Evolutionary conservation across 2,797 vertebrate genomes (phyloP), one percentile per base, ranked within the genome.

Genomic region (Oreochromis mossambicus): DNA sequence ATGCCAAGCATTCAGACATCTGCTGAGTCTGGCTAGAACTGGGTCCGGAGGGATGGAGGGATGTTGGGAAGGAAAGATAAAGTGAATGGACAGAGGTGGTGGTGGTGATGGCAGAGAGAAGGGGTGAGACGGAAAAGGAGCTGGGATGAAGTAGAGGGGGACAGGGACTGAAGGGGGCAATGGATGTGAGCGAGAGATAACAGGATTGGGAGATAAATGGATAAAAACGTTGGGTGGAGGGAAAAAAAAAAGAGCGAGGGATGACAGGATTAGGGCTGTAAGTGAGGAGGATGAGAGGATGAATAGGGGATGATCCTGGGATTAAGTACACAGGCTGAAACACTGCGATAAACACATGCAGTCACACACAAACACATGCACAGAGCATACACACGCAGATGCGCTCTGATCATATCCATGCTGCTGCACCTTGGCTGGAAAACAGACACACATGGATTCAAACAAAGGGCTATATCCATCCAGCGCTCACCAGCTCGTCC

Each of bases 271-370:
- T 95, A 96, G 90, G 82, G 87, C 92, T 95, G 92, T 95, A 95
- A 95, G 93, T 94, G 95, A 95, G 91, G 87, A 95, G 95, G 94
- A 95, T 94, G 94, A 95, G 94, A 89, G 96, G 93, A 95, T 95
- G 95, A 96, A 96, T 94, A 82, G 93, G 84, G 94, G 95, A 96
- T 96, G 94, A 96, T 95, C 94, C 92, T 81, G 83, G 95, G 95
- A 96, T 96, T 95, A 96, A 92, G 86, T 84, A 51, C 89, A 90
- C 80, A 86, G 81, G 90, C 92, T 89, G 92, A 94, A 75, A 93
- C 89, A 77, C 82, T 34, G 92, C 32, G 93, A 94, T 94, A 94
- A 94, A 95, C 92, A 91, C 84, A 87, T 32, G 56, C 82, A 76
- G 38, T 54, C 87, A 32, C 85, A 78, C 85, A 90, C 90, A 92